Percentiles rank a stretch among this genome's conserved stretches.
Evolutionary conservation across 2,797 vertebrate genomes (phyloP).

Genomic region (Halcyon smyrnensis): DNA sequence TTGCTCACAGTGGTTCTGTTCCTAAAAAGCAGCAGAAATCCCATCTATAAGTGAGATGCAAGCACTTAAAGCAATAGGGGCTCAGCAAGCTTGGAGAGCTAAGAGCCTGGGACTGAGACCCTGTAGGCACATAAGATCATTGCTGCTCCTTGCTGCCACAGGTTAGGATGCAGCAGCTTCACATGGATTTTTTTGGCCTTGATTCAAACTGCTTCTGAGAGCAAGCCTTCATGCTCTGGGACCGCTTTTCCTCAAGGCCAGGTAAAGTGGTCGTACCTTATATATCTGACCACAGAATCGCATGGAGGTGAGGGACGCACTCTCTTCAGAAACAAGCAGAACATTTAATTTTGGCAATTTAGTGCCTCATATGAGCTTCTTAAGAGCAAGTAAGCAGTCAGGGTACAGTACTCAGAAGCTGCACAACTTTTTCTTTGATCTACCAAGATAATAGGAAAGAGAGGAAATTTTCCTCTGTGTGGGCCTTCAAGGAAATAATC

Average conservation of each 20-base stretch:
- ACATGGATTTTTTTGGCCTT: not conserved
- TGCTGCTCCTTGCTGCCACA: not conserved
- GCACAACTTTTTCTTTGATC: not conserved
- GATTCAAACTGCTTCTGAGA: not conserved
- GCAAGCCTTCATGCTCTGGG: not conserved
- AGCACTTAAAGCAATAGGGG: not conserved
- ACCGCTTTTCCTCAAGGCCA: not conserved
- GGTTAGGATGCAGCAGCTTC: not conserved
- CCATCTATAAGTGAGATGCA: not conserved
- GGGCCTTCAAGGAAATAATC: not conserved
- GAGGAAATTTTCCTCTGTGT: not conserved
- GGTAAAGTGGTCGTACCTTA: not conserved
- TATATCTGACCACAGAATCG: not conserved
- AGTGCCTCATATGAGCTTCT: not conserved
- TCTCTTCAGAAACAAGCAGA: not conserved
- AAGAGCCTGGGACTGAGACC: not conserved
- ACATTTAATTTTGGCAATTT: not conserved
- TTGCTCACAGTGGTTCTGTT: accelerated
- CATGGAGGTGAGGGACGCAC: not conserved
- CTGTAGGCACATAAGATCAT: accelerated
- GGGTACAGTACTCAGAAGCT: not conserved
- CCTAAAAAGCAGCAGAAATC: not conserved
- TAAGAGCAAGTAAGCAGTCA: not conserved
- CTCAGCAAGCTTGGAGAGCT: not conserved
- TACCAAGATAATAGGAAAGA: not conserved